Evolutionary conservation across 1,140 invertebrate species (phyloP).

Genomic region (Microplitis mediator): DNA sequence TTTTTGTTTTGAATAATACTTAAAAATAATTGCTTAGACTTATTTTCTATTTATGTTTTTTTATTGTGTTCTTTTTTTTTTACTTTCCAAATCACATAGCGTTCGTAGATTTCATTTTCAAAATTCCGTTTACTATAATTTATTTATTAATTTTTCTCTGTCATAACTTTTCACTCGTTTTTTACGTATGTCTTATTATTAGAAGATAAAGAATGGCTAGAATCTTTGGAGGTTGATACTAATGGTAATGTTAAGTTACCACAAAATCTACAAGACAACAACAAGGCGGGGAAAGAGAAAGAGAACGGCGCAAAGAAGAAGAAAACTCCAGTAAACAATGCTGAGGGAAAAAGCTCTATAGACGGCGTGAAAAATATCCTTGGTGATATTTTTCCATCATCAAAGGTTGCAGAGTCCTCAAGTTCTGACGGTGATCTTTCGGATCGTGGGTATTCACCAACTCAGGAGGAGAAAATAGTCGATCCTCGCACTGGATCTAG

Average conservation of each 20-base stretch:
- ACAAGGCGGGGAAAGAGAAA: too few relatives aligned
- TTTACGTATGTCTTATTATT: background rate
- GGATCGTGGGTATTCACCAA: background rate
- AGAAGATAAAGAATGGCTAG: background rate
- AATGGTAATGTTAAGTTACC: background rate
- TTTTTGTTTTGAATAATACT: too few relatives aligned
- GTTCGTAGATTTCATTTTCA: too few relatives aligned
- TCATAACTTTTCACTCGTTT: background rate
- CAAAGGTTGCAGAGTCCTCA: too few relatives aligned
- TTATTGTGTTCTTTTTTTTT: too few relatives aligned
- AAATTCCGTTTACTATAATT: too few relatives aligned
- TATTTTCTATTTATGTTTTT: too few relatives aligned
- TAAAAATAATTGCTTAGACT: too few relatives aligned
- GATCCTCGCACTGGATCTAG: too few relatives aligned
- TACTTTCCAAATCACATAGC: too few relatives aligned
- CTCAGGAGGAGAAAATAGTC: background rate
- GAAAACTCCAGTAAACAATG: background rate
- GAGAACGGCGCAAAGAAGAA: background rate
- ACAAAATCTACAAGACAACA: background rate
- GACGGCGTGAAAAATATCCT: background rate
- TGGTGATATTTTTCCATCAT: background rate
- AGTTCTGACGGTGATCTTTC: background rate
- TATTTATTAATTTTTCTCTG: too few relatives aligned
- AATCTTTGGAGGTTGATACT: background rate
- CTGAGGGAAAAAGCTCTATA: too few relatives aligned